Evolutionary conservation across 2,888 invertebrate species (phyloP).

Genomic region (Drosophila putrida): DNA sequence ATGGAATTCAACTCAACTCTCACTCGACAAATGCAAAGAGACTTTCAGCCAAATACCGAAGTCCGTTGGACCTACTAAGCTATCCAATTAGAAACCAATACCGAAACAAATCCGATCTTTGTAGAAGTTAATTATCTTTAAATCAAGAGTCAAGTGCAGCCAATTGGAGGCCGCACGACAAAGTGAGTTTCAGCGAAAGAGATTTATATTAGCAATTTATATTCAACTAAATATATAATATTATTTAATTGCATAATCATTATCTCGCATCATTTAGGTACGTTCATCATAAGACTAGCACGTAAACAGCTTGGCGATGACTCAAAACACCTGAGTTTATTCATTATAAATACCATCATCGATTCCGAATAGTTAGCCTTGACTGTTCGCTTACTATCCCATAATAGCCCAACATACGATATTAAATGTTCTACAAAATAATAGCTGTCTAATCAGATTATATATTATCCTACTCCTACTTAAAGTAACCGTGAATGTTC

Average conservation of each 20-base stretch:
- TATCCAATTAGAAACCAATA: not conserved
- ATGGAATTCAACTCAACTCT: slow-evolving; percentile 10
- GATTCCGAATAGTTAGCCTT: no score
- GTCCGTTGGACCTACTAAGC: slow-evolving; percentile 43
- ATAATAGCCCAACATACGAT: no score
- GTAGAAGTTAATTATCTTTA: no score
- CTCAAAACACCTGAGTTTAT: slow-evolving; percentile 1
- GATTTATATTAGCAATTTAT: not conserved
- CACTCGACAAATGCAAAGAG: slow-evolving; percentile 33
- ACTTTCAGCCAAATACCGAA: slow-evolving; percentile 44
- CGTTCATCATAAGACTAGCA: slow-evolving; percentile 1
- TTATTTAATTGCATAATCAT: slow-evolving; percentile 11
- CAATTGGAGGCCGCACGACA: not conserved
- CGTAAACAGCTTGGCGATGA: not conserved
- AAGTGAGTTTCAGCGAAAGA: slow-evolving; percentile 4
- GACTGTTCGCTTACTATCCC: no score
- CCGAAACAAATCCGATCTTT: not conserved
- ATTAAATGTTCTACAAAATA: no score
- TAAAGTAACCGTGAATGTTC: not conserved
- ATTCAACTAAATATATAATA: not conserved
- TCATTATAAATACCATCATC: not conserved
- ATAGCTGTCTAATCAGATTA: no score
- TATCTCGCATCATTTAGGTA: slow-evolving; percentile 15
- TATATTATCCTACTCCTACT: not conserved
- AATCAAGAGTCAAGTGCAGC: not conserved